Percentiles rank a stretch among this genome's conserved stretches.
Evolutionary conservation across 2,888 invertebrate species (phyloP).

Genomic region (Pandemis heparana): DNA sequence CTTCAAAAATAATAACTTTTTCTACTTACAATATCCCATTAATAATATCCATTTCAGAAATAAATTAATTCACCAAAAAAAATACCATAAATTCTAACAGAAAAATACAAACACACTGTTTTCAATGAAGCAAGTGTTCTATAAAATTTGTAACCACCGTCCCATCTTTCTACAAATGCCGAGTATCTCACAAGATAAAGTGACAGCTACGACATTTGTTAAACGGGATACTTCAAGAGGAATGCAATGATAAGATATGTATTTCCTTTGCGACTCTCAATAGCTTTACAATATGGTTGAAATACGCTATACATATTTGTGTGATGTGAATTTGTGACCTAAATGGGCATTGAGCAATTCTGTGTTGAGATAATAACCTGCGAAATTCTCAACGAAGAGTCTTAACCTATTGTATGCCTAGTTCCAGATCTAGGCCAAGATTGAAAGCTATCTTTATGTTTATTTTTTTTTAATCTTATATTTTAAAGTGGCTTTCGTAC

Average conservation of each 20-base stretch:
- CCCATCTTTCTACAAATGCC: neutral
- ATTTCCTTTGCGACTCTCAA: neutral
- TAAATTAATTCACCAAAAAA: neutral
- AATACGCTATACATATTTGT: neutral
- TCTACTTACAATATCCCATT: slow-evolving; percentile 36
- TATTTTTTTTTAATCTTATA: too few species aligned
- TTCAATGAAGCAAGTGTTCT: neutral
- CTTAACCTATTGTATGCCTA: too few species aligned
- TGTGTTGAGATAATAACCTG: neutral
- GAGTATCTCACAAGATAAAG: slow-evolving; percentile 27
- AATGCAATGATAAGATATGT: slow-evolving; percentile 29
- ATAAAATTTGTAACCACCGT: neutral
- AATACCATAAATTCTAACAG: neutral
- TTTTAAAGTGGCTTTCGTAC: too few species aligned
- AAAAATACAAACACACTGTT: neutral
- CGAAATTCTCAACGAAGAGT: neutral
- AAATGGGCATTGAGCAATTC: neutral
- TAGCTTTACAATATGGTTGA: neutral
- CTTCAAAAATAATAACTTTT: too few species aligned
- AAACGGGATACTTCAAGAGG: slow-evolving; percentile 23
- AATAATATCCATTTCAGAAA: slow-evolving; percentile 18
- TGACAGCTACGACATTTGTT: slow-evolving; percentile 24
- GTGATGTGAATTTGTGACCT: neutral
- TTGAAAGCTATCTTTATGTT: too few species aligned
- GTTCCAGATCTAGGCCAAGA: too few species aligned